Conservation (phyloP, 2,113 vertebrate genomes). For the Oreochromis spilurus region DNA sequence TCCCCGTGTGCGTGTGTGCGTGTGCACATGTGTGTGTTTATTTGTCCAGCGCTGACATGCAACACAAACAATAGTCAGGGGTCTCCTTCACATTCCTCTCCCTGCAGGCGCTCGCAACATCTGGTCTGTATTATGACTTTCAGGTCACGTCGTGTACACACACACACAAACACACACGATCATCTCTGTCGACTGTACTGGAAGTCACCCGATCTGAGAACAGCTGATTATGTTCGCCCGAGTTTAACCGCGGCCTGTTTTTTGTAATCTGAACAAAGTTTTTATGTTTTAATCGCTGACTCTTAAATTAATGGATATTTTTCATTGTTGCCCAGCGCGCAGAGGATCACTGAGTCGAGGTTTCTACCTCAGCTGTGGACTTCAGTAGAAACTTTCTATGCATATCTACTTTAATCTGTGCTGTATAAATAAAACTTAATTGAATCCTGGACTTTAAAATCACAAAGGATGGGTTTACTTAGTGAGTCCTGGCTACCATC, state of each 20-base stretch:
- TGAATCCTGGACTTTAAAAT: not conserved
- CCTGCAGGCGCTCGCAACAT: conserved; percentile 33
- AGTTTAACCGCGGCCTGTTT: not conserved
- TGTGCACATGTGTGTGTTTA: conserved; percentile 18
- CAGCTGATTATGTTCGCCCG: not conserved
- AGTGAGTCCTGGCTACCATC: not conserved
- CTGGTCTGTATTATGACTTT: conserved; percentile 36
- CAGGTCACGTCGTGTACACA: not conserved
- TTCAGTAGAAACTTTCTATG: fast-evolving
- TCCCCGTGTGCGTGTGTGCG: not conserved
- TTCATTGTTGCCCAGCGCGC: not conserved
- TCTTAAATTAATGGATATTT: not conserved
- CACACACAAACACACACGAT: not conserved
- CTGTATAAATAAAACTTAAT: not conserved
- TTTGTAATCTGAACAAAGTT: not conserved
- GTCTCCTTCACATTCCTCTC: conserved; percentile 49
- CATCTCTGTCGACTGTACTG: not conserved
- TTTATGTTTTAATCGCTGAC: not conserved
- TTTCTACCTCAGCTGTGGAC: not conserved
- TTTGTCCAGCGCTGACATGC: conserved; percentile 30
- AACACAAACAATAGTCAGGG: conserved; percentile 48
- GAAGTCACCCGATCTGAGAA: not conserved
- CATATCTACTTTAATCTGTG: not conserved
- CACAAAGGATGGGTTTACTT: not conserved
- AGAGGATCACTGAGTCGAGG: too few species aligned